Conservation (phyloP, 2,113 vertebrate genomes). For the Oryzias javanicus region DNA sequence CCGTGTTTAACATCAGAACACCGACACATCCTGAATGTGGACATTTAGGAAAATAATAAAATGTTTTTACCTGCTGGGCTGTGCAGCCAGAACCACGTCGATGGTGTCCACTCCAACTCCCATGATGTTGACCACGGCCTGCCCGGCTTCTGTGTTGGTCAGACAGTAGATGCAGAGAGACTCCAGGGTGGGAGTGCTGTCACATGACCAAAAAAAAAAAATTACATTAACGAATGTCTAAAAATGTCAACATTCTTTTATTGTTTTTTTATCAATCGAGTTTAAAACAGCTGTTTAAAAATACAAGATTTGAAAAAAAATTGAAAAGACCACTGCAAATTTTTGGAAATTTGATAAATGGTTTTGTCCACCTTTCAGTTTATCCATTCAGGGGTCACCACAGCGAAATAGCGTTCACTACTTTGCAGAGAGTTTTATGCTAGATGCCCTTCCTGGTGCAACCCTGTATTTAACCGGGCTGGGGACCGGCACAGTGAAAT, state of each 20-base stretch:
- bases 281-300: neutral
- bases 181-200: slow-evolving; percentile 87
- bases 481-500: too few relatives aligned
- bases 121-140: slow-evolving; percentile 96
- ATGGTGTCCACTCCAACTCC: slow-evolving; percentile 96
- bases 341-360: too few relatives aligned
- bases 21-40: too few relatives aligned
- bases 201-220: neutral
- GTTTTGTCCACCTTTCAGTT: too few relatives aligned
- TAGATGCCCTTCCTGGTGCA: too few relatives aligned
- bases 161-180: slow-evolving; percentile 94
- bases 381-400: too few relatives aligned
- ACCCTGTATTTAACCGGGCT: too few relatives aligned
- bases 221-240: neutral
- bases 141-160: slow-evolving; percentile 93
- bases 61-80: slow-evolving; percentile 84
- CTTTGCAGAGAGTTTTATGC: too few relatives aligned
- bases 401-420: too few relatives aligned
- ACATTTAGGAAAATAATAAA: neutral
- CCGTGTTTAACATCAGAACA: neutral
- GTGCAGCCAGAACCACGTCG: slow-evolving; percentile 89
- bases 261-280: neutral
- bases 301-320: too few relatives aligned
- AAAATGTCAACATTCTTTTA: neutral
- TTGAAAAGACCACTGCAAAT: too few relatives aligned